Base-by-base conservation (phyloP, 2,113 vertebrate species). In the Nestor notabilis region DNA sequence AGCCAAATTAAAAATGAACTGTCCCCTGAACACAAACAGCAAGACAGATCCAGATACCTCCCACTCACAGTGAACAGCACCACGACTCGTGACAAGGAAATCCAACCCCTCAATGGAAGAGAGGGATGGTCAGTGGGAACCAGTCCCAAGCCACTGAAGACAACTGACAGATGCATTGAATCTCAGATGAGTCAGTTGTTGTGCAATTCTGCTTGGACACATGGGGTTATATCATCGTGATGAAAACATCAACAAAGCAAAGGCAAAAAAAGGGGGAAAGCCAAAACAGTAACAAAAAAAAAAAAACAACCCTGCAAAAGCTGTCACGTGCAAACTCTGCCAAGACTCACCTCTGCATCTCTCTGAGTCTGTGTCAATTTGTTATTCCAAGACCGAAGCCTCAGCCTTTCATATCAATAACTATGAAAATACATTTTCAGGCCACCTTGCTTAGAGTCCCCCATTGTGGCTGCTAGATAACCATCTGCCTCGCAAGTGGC, bases 371-470 rank as follows among this genome's bases (percentile, higher is more conserved):
- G 28, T 60, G 76, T 77, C 66, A 85, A 31, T 89, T 74, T 76
- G 63, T 78, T 97, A 81, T 83, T 86, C 63, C 70, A 84, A 79
- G 69, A 46, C 50, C 80, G 78, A 82, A 92, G 63, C 81, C 89
- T 53, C 56, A 89, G 76, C 47, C 87, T 88, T 81, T 97, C 44
- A n/a, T 94, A 93, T 82, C 50, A 68, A 4, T 87, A 92, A 66
- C 80, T 70, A 81, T 29, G 43, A 85, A 96, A 88, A 83, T 41
- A 76, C 17, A 72, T 70, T 93, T 96, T 79, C 65, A 83, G 95
- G 70, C 83, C 84, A 85, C 87, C 86, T 96, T 96, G 88, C 77
- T 81, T 71, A 17, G 78, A 91, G 47, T 65, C n/a, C 21, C 64
- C 25, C 5, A 12, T 49, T 35, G 39, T 58, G 87, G 33, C 90